Conservation (phyloP, 64 coral and sea anemone species). For the Montipora sp. region DNA sequence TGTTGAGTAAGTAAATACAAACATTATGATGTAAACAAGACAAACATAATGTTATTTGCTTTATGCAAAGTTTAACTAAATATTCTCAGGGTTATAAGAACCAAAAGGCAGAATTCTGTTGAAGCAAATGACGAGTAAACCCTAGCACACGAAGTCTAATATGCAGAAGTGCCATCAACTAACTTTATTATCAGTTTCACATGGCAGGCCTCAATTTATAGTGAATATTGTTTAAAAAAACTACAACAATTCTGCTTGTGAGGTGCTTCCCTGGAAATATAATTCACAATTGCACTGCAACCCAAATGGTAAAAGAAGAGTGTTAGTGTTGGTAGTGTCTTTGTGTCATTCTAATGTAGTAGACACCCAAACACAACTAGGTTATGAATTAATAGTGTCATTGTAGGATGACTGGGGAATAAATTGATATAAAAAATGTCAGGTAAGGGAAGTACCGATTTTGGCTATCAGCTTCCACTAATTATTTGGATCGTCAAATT, state of each 20-base stretch:
- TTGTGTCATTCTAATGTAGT: not conserved
- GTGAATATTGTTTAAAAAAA: too few relatives aligned
- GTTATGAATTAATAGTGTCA: constrained; percentile 6
- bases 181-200: too few relatives aligned
- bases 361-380: constrained; percentile 2
- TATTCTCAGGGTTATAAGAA: too few relatives aligned
- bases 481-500: not conserved
- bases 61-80: not conserved
- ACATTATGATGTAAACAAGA: not conserved
- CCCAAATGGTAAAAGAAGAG: not conserved
- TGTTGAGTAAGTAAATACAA: not conserved
- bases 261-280: too few relatives aligned
- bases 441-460: not conserved
- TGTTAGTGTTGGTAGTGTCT: not conserved
- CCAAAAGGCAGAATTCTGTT: too few relatives aligned
- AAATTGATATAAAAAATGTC: not conserved
- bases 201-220: too few relatives aligned
- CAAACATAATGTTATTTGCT: constrained; percentile 11
- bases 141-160: too few relatives aligned
- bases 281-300: not conserved
- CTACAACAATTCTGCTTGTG: too few relatives aligned
- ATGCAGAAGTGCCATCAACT: too few relatives aligned
- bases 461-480: not conserved
- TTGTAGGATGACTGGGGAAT: not conserved
- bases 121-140: too few relatives aligned